A percentile compares a stretch with the other conserved stretches of the same genome.
These are phyloP conservation scores for Drosophila mimica DNA, from an alignment of 2,888 invertebrate species.

Conservation along the genomic window DNA sequence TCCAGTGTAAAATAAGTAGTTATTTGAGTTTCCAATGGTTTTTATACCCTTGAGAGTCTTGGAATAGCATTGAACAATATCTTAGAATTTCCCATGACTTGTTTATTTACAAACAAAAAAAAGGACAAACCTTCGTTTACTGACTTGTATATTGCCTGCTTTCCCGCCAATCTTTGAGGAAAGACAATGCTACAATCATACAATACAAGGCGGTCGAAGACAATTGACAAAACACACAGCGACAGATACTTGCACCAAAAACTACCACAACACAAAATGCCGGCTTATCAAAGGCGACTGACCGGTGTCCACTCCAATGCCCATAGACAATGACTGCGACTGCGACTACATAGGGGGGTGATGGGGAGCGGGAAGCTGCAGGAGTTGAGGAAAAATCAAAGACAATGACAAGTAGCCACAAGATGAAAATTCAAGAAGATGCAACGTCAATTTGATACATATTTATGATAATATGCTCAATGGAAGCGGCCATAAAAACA, in stretches of 20 bases:
- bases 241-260: slow-evolving; percentile 61
- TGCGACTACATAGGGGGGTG: neutral
- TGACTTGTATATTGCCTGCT: slow-evolving; percentile 31
- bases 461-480: slow-evolving; percentile 76
- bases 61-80: neutral
- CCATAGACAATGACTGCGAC: slow-evolving; percentile 62
- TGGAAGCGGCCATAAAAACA: slow-evolving; percentile 58
- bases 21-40: neutral
- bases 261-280: slow-evolving; percentile 59
- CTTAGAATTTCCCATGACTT: slow-evolving; percentile 20
- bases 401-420: slow-evolving; percentile 79
- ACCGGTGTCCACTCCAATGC: slow-evolving; percentile 64
- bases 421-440: slow-evolving; percentile 80
- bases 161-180: slow-evolving; percentile 31
- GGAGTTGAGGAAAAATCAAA: slow-evolving; percentile 76
- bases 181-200: slow-evolving; percentile 60
- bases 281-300: slow-evolving; percentile 71
- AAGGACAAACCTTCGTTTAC: neutral
- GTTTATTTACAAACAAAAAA: slow-evolving; percentile 19
- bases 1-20: neutral
- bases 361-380: slow-evolving; percentile 14
- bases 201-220: slow-evolving; percentile 44
- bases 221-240: slow-evolving; percentile 56
- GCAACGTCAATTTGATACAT: slow-evolving; percentile 80
- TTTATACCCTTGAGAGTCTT: neutral